Percentiles rank a stretch among this genome's conserved stretches.
Evolutionary conservation across 2,888 invertebrate species (phyloP).

Genomic region (Eulithis testata): DNA sequence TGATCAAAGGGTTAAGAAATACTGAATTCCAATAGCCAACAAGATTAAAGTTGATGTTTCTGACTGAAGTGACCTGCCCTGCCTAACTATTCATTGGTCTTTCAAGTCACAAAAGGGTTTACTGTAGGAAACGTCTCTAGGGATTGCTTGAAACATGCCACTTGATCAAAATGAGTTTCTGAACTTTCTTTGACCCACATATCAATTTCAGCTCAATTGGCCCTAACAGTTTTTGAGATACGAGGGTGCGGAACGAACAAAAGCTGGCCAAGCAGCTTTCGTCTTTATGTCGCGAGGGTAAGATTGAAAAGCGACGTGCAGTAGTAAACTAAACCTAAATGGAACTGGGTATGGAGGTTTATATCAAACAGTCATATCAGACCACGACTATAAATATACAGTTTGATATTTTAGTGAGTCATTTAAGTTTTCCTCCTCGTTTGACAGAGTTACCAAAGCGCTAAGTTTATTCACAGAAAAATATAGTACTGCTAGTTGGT

Average conservation of each 20-base stretch:
- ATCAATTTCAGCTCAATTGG: conserved; percentile 37
- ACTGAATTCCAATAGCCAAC: background rate
- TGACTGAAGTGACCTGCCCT: conserved; percentile 9
- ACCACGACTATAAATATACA: background rate
- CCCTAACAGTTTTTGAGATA: conserved; percentile 35
- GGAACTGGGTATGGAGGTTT: conserved; percentile 14
- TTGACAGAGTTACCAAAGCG: too few species aligned
- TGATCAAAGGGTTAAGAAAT: background rate
- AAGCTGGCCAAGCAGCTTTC: conserved; percentile 10
- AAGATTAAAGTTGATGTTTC: background rate
- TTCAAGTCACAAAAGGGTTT: conserved; percentile 33
- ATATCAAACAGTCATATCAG: conserved; percentile 13
- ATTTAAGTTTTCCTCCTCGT: too few species aligned
- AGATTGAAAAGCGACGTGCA: conserved; percentile 18
- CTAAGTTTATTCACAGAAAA: too few species aligned
- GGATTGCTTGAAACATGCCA: conserved; percentile 35
- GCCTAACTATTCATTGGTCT: conserved; percentile 30
- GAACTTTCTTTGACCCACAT: conserved; percentile 37
- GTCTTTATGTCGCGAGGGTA: conserved; percentile 8
- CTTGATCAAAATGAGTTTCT: conserved; percentile 34
- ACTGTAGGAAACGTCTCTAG: conserved; percentile 30
- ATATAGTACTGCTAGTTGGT: too few species aligned
- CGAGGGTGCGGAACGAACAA: conserved; percentile 20
- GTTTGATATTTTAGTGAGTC: background rate
- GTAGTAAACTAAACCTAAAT: conserved; percentile 8